phyloP scores from a whole-genome alignment of 2,797 vertebrate genomes.

The Mormyrops attenuatus region DNA sequence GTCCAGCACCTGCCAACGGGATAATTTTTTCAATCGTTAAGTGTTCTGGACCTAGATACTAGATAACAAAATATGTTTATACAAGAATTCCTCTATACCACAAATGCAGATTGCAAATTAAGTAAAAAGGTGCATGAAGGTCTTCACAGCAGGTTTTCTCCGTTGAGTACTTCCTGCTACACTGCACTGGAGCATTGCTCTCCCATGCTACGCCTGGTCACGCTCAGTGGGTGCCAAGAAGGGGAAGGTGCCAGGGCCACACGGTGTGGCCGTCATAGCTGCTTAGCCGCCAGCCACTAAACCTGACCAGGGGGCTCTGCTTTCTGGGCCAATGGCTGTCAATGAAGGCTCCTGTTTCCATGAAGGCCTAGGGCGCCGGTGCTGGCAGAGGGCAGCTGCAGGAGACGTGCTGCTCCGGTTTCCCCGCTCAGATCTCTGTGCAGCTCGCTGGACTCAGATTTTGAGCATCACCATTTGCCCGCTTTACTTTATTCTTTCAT shows the following conservation, averaged over 20 bases:
- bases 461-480: neutral
- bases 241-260: slow-evolving; percentile 47
- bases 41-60: neutral
- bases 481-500: neutral
- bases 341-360: slow-evolving; percentile 42
- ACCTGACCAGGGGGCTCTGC: slow-evolving; percentile 51
- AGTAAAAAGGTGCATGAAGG: neutral
- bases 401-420: neutral
- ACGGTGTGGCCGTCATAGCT: slow-evolving; percentile 61
- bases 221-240: neutral
- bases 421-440: neutral
- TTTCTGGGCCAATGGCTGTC: slow-evolving; percentile 59
- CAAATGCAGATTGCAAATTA: neutral
- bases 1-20: neutral
- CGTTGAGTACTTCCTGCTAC: neutral
- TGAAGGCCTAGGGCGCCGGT: slow-evolving; percentile 41
- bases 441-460: neutral
- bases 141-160: neutral
- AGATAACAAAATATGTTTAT: neutral
- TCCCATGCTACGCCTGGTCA: neutral
- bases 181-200: neutral
- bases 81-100: neutral
- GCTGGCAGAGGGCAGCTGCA: neutral
- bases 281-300: slow-evolving; percentile 53
- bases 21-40: neutral